Percentiles rank a stretch among this genome's conserved stretches.
Conservation (phyloP, 2,113 vertebrate genomes). For the Microcebus tavaratra region DNA sequence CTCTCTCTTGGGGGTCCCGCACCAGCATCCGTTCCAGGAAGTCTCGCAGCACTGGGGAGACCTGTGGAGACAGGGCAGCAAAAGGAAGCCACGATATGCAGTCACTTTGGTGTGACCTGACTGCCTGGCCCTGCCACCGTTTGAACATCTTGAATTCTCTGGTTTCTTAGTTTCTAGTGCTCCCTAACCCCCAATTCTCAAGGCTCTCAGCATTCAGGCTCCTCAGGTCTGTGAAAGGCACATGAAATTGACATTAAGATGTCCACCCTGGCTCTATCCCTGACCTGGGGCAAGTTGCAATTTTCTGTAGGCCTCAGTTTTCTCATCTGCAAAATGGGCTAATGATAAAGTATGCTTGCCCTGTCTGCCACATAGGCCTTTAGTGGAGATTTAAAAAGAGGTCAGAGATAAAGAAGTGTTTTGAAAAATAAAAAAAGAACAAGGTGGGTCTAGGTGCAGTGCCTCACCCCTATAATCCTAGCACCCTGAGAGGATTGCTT, state of each 20-base stretch:
- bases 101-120: background rate
- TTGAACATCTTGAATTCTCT: background rate
- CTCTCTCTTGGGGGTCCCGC: conserved; percentile 93
- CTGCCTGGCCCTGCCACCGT: background rate
- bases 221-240: background rate
- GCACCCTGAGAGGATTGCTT: too few relatives aligned
- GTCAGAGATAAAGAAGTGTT: background rate
- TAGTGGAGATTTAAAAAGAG: background rate
- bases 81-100: background rate
- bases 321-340: conserved; percentile 14
- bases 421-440: background rate
- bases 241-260: background rate
- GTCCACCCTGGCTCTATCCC: background rate
- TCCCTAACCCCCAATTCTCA: background rate
- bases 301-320: conserved; percentile 28
- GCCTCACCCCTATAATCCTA: too few relatives aligned
- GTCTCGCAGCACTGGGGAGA: conserved; percentile 95
- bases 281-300: background rate
- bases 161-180: conserved; percentile 32
- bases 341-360: background rate
- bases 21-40: conserved; percentile 97
- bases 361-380: background rate
- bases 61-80: conserved; percentile 81
- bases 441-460: too few relatives aligned
- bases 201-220: background rate